Percentiles rank a stretch among this genome's conserved stretches.
Conservation (phyloP, 2,888 invertebrate species). For the Acheta domesticus region DNA sequence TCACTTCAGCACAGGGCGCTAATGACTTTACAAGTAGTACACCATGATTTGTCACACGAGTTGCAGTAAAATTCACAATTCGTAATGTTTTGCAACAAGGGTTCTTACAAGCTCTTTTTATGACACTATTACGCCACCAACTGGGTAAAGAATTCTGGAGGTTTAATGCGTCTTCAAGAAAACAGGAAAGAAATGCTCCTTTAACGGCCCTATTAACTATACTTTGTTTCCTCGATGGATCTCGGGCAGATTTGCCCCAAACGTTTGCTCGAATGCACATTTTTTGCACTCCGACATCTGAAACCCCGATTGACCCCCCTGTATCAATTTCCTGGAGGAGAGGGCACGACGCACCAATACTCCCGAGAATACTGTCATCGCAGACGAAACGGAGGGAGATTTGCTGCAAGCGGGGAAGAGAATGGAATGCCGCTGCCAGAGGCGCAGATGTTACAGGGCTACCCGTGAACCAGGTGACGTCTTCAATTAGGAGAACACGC, state of each 20-base stretch:
- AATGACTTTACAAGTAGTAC: constrained; percentile 31
- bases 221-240: background rate
- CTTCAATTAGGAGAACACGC: constrained; percentile 34
- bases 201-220: constrained; percentile 22
- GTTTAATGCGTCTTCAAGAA: constrained; percentile 34
- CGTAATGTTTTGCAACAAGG: constrained; percentile 34
- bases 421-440: constrained; percentile 31
- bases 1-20: constrained; percentile 19
- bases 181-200: constrained; percentile 31
- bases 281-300: constrained; percentile 34
- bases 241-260: background rate
- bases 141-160: constrained; percentile 29
- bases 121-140: constrained; percentile 36
- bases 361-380: constrained; percentile 35
- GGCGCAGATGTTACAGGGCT: constrained; percentile 30
- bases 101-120: constrained; percentile 35
- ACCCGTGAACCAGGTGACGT: constrained; percentile 35
- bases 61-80: constrained; percentile 33
- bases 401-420: constrained; percentile 32
- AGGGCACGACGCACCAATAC: constrained; percentile 35
- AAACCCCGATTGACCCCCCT: constrained; percentile 34
- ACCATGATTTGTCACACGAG: constrained; percentile 32
- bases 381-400: constrained; percentile 36
- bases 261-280: constrained; percentile 32
- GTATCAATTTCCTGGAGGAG: constrained; percentile 35